phyloP scores from a whole-genome alignment of 2,888 invertebrate species.

The Heliconius cydno region DNA sequence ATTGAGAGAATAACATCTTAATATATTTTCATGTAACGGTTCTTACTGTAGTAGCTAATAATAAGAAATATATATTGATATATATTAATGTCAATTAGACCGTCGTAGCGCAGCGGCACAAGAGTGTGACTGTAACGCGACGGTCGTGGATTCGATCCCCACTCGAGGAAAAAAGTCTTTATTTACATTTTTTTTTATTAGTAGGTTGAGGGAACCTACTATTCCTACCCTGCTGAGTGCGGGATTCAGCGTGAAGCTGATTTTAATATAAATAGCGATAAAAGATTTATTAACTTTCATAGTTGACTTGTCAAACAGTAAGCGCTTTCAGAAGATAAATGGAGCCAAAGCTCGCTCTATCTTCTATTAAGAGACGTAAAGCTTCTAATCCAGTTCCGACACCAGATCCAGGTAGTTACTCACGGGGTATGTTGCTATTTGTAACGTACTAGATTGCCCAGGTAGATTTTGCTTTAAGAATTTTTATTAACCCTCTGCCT shows the following conservation, averaged over 20 bases:
- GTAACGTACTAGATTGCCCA: neutral
- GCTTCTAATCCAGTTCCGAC: constrained; percentile 22
- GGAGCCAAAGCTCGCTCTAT: neutral
- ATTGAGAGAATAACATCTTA: constrained; percentile 28
- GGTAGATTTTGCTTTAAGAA: neutral
- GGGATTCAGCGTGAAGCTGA: too few relatives aligned
- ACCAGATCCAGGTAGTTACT: constrained; percentile 27
- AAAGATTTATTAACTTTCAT: neutral
- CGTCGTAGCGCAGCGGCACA: too few relatives aligned
- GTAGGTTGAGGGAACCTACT: too few relatives aligned
- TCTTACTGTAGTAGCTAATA: neutral
- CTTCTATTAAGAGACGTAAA: constrained; percentile 8
- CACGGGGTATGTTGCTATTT: constrained; percentile 14
- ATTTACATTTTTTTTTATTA: too few relatives aligned
- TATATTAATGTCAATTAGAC: neutral
- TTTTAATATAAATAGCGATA: neutral
- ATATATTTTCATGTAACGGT: constrained; percentile 1
- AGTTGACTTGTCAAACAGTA: constrained; percentile 3
- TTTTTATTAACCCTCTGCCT: neutral
- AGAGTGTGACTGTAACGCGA: too few relatives aligned
- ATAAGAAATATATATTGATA: neutral
- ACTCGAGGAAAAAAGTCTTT: too few relatives aligned
- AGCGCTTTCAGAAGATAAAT: constrained; percentile 22
- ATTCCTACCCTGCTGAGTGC: too few relatives aligned
- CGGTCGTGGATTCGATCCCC: too few relatives aligned